Evolutionary conservation across 2,797 vertebrate genomes (phyloP), one percentile per base, ranked within the genome.

Genomic region (Chrysocyon brachyurus): DNA sequence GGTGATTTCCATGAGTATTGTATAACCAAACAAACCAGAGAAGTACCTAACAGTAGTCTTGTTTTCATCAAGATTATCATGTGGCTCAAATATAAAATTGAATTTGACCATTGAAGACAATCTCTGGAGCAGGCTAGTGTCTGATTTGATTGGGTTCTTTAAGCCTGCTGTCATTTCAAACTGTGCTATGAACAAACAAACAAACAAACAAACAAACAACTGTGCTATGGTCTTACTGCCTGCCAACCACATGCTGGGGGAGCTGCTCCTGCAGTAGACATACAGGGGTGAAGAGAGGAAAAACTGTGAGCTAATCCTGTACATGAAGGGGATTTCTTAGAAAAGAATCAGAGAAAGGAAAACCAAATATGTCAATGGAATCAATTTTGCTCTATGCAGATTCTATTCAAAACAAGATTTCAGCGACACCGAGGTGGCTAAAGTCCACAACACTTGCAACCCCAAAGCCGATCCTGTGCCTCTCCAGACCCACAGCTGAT

Each of bases 261-360:
- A 1, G 5, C 49, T 17, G 0, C 15, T 22, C 16, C 56, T 16
- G 1, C 10, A 28, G 15, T 1, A 22, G 24, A 6, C 0, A 0
- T 3, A n/a, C 31, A 12, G 12, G 54, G 4, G 8, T 2, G 57
- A 54, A 73, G 4, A 78, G 56, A 81, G 49, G 40, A 28, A 24
- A 12, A 46, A 19, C 8, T 1, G 5, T 11, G 64, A 59, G 31
- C 15, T 0, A 70, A 6, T 8, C 46, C 28, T 19, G 16, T 1
- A 10, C 9, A 15, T 10, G 11, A 26, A 79, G 10, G 14, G 8
- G 28, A 31, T 28, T 85, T 54, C 86, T 70, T 46, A 61, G 82
- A 33, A 79, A 54, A 77, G 24, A 1, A 49, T 61, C n/a, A 2
- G 19, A 17, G n/a, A 64, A 28, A 66, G 26, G 26, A 87, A 92